These are phyloP conservation scores for Plotosus lineatus DNA, from an alignment of 2,113 vertebrate species.

Conservation along the genomic window DNA sequence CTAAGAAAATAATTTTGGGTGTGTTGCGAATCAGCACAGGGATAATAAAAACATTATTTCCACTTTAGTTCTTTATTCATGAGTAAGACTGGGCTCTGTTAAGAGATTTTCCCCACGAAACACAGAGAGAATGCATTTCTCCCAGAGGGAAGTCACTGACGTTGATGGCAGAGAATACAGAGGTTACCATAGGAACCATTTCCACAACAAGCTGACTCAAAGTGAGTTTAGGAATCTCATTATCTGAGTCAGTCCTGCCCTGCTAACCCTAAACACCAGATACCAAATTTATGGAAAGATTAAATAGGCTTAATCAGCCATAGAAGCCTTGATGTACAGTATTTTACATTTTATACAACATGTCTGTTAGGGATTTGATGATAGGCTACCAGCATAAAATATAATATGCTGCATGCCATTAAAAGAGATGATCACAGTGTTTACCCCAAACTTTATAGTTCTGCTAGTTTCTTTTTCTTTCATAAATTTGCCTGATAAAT, in stretches of 20 bases:
- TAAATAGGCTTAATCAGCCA: background rate
- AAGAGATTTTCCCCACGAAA: conserved; percentile 24
- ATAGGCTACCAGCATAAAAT: background rate
- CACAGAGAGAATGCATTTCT: conserved; percentile 18
- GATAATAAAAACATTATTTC: background rate
- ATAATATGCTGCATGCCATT: background rate
- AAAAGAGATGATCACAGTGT: background rate
- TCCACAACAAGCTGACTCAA: conserved; percentile 31
- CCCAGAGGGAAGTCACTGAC: conserved; percentile 44
- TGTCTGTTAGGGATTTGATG: background rate
- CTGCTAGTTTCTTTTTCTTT: background rate
- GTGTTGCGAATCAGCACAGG: background rate
- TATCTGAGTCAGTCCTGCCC: background rate
- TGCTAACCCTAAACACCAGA: background rate
- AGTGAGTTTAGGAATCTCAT: conserved; percentile 15
- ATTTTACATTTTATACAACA: background rate
- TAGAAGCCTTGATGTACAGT: background rate
- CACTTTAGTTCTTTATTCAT: background rate
- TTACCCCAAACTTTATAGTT: background rate
- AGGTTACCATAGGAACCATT: conserved; percentile 51
- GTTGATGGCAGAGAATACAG: conserved; percentile 14
- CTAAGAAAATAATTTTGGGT: background rate
- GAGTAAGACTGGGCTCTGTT: background rate
- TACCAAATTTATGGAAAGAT: background rate
- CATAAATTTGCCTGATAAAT: background rate